Conservation (phyloP, 2,113 vertebrate genomes). For the Cardinalis cardinalis region DNA sequence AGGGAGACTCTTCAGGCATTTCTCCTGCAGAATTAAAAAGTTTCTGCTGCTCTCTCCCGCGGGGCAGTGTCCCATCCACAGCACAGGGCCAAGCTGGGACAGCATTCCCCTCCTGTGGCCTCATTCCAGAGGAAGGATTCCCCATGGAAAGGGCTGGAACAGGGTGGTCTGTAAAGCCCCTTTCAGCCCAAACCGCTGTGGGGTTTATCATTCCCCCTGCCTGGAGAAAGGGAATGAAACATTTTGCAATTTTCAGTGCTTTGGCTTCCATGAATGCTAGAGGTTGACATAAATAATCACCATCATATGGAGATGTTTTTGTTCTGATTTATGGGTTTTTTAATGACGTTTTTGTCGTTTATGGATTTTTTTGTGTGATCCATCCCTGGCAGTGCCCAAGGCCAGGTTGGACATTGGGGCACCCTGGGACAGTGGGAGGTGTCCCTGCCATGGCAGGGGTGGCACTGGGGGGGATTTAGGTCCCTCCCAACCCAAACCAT, state of each 20-base stretch:
- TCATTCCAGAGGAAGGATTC: rapidly evolving
- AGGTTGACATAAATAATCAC: background rate
- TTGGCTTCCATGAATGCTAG: background rate
- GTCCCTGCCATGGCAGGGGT: background rate
- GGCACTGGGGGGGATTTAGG: rapidly evolving
- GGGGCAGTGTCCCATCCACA: background rate
- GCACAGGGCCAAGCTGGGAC: rapidly evolving
- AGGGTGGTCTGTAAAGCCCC: background rate
- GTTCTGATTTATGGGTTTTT: background rate
- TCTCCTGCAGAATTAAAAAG: background rate
- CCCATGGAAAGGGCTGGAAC: background rate
- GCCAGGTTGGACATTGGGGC: background rate
- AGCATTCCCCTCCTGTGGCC: background rate
- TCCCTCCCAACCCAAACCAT: background rate
- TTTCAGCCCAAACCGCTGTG: background rate
- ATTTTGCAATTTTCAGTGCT: background rate
- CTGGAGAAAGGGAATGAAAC: background rate
- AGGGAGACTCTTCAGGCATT: background rate
- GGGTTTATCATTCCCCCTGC: background rate
- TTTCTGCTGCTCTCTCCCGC: background rate
- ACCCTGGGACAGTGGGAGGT: background rate
- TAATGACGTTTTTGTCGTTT: background rate
- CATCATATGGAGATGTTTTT: background rate
- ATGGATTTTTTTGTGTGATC: background rate
- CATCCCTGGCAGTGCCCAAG: background rate